Base-by-base conservation (phyloP, 1,140 invertebrate genomes). In the Medauroidea extradentata region DNA sequence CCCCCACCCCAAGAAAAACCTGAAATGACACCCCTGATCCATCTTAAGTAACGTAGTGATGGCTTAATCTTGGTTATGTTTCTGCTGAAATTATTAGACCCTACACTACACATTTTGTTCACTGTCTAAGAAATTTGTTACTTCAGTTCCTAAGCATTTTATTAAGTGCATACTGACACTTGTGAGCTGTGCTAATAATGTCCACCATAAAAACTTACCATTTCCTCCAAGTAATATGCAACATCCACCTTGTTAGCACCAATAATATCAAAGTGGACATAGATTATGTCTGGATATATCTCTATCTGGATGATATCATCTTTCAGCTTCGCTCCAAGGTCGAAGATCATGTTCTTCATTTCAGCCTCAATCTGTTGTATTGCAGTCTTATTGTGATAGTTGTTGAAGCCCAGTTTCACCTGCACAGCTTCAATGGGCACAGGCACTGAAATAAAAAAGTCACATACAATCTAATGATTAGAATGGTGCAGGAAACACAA, bases 211-310 rank as follows among this genome's bases (percentile, higher is more conserved):
- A 55, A 8, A 58, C 73, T 75, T 61, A 83, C 83, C 71, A 85
- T 74, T 69, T 85, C 81, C 66, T 86, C 84, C 5, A 87, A 68
- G 61, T 81, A 77, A 60, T 83, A 85, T 21, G 83, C 83, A 16
- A 85, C 78, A 63, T 86, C 84, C 1, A 86, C 81, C 64, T 85
- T 85, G 62, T 84, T 85, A 18, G 78, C 75, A 2, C 84, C 84
- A 41, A 82, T 73, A 2, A 87, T 71, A 21, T 81, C 78, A 65
- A 87, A 86, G 46, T 78, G 77, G 25, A 85, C 69, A 59, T 79
- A 78, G 0, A 81, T 78, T 25, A 78, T 78, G 48, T 84, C 83
- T 3, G 78, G 72, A 34, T 78, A 76, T 21, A 79, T 73, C 53
- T 82, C 76, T 1, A 83, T 77, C 34, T 75, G 70, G 2, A 86